Conservation (phyloP, 2,797 vertebrate species). For the Clamator glandarius region DNA sequence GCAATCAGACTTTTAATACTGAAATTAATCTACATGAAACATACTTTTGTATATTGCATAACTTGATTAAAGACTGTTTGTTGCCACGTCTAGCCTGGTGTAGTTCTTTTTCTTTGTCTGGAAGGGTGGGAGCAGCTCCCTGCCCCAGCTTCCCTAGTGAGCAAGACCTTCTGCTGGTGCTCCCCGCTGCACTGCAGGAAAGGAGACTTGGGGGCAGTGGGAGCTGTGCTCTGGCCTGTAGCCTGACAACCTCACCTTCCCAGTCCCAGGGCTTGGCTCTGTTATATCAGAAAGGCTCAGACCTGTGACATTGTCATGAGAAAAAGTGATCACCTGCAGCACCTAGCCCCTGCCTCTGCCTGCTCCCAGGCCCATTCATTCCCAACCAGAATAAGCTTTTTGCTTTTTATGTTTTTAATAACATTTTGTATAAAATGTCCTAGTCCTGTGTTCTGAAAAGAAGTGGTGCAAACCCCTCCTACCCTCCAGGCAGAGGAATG, state of each 20-base stretch:
- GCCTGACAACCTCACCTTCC: too few species aligned
- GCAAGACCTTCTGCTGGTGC: background rate
- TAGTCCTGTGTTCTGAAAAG: background rate
- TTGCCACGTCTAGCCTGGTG: background rate
- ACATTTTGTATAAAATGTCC: slow-evolving; percentile 8
- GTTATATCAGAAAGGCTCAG: rapidly evolving
- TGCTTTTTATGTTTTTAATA: background rate
- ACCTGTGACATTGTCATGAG: background rate
- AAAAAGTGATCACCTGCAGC: background rate
- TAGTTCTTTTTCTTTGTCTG: background rate
- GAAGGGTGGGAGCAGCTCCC: background rate
- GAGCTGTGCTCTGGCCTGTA: background rate
- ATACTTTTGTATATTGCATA: slow-evolving; percentile 47
- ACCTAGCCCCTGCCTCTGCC: rapidly evolving
- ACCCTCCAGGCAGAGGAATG: background rate
- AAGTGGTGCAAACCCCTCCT: background rate
- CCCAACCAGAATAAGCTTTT: background rate
- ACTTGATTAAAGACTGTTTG: slow-evolving; percentile 46
- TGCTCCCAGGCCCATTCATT: background rate
- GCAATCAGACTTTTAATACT: background rate
- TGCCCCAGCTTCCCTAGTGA: background rate
- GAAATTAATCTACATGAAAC: background rate
- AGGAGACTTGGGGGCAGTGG: background rate
- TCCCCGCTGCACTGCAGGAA: background rate
- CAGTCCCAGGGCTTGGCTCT: rapidly evolving